Percentiles rank a stretch among this genome's conserved stretches.
phyloP scores from a whole-genome alignment of 2,113 vertebrate genomes.

The Sphyrna mokarran region DNA sequence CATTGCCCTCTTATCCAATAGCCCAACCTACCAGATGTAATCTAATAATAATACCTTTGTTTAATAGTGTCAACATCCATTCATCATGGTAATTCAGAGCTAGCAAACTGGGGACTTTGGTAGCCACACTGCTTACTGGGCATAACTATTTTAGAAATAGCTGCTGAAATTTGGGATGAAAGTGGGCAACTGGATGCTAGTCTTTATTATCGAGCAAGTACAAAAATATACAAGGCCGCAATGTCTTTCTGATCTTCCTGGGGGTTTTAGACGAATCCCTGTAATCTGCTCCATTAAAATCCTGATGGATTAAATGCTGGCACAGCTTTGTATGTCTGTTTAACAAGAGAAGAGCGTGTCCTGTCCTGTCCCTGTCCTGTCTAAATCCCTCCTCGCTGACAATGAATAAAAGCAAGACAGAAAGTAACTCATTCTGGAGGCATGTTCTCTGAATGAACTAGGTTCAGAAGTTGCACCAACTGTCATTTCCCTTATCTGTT shows the following conservation, averaged over 20 bases:
- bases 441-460: background rate
- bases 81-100: conserved; percentile 48
- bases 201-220: background rate
- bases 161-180: conserved; percentile 7
- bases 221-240: background rate
- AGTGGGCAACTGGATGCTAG: conserved; percentile 20
- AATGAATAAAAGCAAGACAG: background rate
- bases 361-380: background rate
- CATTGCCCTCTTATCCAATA: conserved; percentile 51
- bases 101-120: conserved; percentile 39
- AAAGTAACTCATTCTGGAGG: background rate
- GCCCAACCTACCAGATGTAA: conserved; percentile 55
- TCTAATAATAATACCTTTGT: conserved; percentile 70
- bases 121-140: conserved; percentile 38
- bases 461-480: background rate
- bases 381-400: background rate
- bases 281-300: conserved; percentile 23
- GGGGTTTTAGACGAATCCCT: background rate
- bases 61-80: conserved; percentile 67
- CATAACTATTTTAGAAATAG: background rate
- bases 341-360: background rate
- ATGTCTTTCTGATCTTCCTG: background rate
- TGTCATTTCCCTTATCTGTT: conserved; percentile 28
- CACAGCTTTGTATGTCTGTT: background rate
- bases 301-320: conserved; percentile 9